Evolutionary conservation across 2,888 invertebrate species (phyloP), one percentile per base, ranked within the genome.

Genomic region (Tenodera sinensis): DNA sequence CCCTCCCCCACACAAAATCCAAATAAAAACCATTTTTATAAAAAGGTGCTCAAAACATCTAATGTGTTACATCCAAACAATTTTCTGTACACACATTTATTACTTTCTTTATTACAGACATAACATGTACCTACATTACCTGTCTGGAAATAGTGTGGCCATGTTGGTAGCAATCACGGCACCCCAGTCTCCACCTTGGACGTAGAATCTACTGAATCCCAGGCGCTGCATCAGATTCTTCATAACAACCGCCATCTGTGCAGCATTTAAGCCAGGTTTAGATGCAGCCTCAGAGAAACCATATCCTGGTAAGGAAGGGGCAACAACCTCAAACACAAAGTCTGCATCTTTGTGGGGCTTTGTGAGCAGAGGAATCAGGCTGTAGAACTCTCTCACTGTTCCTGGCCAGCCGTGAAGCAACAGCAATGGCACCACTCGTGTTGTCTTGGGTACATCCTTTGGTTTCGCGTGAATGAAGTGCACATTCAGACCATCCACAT

Each of bases 401-500:
- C 97, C 97, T 0, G 98, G 98, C 98, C 98, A 98, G 28, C 98
- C 97, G 91, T 98, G 98, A 27, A 97, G 92, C 85, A 98, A 89
- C 6, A 98, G 92, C 15, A 98, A 91, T 0, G 98, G 97, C 0
- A 96, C 91, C 0, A 95, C 94, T 91, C 93, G 93, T 88, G 89
- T 92, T 90, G 93, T 93, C 91, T 94, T 93, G 54, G 92, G 91
- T 89, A 93, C 83, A 93, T 93, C 91, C 92, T 92, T 94, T 0
- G 96, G 96, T 91, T 95, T 96, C 0, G 95, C 95, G 92, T 96
- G 97, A 88, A 97, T 94, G 92, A 95, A 98, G 93, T 98, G 98
- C 89, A 98, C 94, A 91, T 95, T 95, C 90, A 97, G 92, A 3
- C 96, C 96, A 28, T 89, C 91, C 91, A 98, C 96, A 89, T 96